Evolutionary conservation across 2,113 vertebrate species (phyloP).

Genomic region (Nannobrachium achirus): DNA sequence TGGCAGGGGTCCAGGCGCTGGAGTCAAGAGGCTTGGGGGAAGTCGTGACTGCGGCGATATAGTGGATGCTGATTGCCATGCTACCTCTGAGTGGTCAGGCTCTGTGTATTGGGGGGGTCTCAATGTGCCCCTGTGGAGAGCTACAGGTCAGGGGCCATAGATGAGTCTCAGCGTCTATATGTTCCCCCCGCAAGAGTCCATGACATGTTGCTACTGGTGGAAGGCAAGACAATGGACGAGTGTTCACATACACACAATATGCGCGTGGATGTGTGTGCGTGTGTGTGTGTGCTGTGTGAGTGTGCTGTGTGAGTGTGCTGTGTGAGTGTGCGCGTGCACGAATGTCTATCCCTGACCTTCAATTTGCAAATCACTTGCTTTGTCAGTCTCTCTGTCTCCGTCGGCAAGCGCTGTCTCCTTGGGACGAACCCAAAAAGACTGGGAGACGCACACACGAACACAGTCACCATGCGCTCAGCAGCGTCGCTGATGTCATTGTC

Average conservation of each 20-base stretch:
- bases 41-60: slow-evolving; percentile 21
- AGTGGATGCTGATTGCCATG: slow-evolving; percentile 8
- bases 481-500: slow-evolving; percentile 24
- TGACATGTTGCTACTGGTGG: neutral
- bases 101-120: too few relatives aligned
- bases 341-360: neutral
- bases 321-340: neutral
- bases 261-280: slow-evolving; percentile 1
- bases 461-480: slow-evolving; percentile 9
- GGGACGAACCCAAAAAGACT: slow-evolving; percentile 13
- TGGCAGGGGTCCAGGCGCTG: slow-evolving; percentile 18
- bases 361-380: slow-evolving; percentile 14
- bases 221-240: neutral
- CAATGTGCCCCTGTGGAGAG: too few relatives aligned
- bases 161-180: too few relatives aligned
- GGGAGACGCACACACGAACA: slow-evolving; percentile 19
- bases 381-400: slow-evolving; percentile 5
- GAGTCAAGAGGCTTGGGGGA: slow-evolving; percentile 8
- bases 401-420: neutral
- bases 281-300: neutral
- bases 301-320: neutral
- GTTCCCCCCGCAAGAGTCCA: too few relatives aligned
- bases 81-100: slow-evolving; percentile 1
- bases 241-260: neutral
- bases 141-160: too few relatives aligned